These are phyloP conservation scores for Mesaphorura yosii DNA, from an alignment of 1,140 invertebrate species.

Conservation along the genomic window DNA sequence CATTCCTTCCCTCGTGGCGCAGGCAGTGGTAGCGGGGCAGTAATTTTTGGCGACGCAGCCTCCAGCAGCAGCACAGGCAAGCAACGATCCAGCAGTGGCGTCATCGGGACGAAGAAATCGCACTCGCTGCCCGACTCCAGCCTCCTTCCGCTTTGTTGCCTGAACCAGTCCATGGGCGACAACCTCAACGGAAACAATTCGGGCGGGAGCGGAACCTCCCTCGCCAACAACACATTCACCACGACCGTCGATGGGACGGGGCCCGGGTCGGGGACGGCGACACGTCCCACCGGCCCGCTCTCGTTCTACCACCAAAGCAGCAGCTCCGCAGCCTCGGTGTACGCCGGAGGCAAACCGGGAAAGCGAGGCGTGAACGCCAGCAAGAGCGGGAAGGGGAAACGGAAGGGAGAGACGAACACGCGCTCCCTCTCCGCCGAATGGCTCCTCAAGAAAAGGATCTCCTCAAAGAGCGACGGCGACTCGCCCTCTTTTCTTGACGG, in stretches of 20 bases:
- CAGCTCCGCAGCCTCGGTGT: no score
- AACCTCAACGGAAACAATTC: background rate
- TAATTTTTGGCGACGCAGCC: no score
- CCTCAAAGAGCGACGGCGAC: conserved; percentile 29
- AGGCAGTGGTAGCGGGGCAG: no score
- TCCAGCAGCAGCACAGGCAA: no score
- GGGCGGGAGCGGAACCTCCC: background rate
- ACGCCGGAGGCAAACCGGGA: no score
- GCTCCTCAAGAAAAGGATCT: conserved; percentile 24
- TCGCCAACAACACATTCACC: background rate
- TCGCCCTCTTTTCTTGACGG: conserved; percentile 20
- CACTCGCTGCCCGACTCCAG: conserved; percentile 29
- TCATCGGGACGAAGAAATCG: conserved; percentile 29
- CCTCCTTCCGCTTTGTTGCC: conserved; percentile 24
- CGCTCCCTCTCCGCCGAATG: conserved; percentile 19
- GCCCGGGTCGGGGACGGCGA: no score
- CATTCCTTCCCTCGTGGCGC: no score
- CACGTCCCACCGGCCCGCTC: no score
- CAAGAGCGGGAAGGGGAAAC: background rate
- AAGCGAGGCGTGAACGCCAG: no score
- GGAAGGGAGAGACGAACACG: background rate
- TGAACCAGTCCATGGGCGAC: background rate
- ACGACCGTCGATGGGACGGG: background rate
- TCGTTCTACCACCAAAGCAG: no score
- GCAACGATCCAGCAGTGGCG: no score